These are phyloP conservation scores for Pangasius macronema DNA, from an alignment of 2,797 vertebrate species.

Conservation along the genomic window DNA sequence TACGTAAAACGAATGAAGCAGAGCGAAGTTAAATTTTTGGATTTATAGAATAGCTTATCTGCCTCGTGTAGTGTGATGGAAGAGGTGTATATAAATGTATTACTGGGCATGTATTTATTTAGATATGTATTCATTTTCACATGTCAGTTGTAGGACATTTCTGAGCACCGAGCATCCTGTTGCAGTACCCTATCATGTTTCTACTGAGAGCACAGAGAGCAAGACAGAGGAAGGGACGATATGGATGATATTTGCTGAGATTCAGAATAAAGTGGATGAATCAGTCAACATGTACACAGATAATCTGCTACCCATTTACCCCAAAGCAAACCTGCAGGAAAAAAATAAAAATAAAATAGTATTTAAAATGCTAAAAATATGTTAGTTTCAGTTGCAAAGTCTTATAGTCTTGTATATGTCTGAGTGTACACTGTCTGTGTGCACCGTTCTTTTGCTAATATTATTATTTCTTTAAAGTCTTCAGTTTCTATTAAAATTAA, in stretches of 20 bases:
- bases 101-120: slow-evolving; percentile 16
- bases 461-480: not conserved
- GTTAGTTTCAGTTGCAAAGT: not conserved
- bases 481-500: not conserved
- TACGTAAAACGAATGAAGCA: not conserved
- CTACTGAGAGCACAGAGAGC: not conserved
- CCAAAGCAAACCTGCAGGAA: not conserved
- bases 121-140: slow-evolving; percentile 4
- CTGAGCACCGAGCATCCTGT: slow-evolving; percentile 1
- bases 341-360: not conserved
- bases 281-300: slow-evolving; percentile 34
- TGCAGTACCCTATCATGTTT: not conserved
- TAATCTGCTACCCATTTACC: slow-evolving; percentile 6
- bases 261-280: slow-evolving; percentile 21
- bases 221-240: slow-evolving; percentile 12
- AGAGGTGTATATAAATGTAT: not conserved
- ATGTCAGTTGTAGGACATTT: slow-evolving; percentile 36
- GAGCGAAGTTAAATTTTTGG: not conserved
- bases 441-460: not conserved
- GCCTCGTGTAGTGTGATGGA: not conserved
- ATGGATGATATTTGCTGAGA: slow-evolving; percentile 12
- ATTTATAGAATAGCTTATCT: slow-evolving; percentile 12
- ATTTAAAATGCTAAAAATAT: slow-evolving; percentile 13
- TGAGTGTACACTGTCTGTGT: not conserved
- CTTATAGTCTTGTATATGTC: not conserved